These are phyloP conservation scores for Osedax fenrisi DNA, from an alignment of 2,888 invertebrate species.

Conservation along the genomic window DNA sequence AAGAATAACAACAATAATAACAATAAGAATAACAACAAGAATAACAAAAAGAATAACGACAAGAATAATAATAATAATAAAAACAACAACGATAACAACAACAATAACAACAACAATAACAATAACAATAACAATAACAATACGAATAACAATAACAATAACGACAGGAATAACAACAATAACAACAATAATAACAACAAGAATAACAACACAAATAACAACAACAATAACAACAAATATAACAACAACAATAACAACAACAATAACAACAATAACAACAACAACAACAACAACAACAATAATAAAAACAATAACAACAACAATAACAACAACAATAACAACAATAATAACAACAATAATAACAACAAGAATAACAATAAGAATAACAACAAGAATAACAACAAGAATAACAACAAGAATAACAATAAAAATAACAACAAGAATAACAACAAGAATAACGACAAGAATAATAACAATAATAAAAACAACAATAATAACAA, in stretches of 20 bases:
- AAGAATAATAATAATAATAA: not conserved
- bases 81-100: not conserved
- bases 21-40: not conserved
- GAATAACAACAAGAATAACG: not conserved
- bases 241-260: not conserved
- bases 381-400: not conserved
- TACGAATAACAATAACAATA: not conserved
- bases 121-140: not conserved
- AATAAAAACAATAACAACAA: not conserved
- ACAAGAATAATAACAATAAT: not conserved
- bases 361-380: conserved; percentile 20
- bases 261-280: conserved; percentile 3
- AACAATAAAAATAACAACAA: not conserved
- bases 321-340: conserved; percentile 6
- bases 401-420: not conserved
- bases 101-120: not conserved
- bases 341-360: conserved; percentile 14
- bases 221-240: not conserved
- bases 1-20: not conserved
- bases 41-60: not conserved
- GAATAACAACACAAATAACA: not conserved
- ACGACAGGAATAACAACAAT: not conserved
- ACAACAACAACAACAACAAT: not conserved
- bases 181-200: not conserved
- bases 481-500: not conserved